These are phyloP conservation scores for Cydia pomonella DNA, from an alignment of 1,140 invertebrate genomes.

Conservation along the genomic window DNA sequence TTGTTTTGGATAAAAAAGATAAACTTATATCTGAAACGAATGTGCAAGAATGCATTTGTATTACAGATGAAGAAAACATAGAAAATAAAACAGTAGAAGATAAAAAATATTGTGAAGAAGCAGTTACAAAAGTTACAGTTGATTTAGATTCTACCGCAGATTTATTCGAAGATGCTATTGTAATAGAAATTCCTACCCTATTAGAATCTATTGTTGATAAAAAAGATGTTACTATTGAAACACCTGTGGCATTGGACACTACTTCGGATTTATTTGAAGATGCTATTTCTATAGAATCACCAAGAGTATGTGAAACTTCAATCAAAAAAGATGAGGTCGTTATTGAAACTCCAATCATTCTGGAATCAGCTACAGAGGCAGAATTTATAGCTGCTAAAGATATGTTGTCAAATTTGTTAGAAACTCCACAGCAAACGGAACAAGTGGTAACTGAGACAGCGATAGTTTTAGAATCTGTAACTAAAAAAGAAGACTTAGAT, in stretches of 20 bases:
- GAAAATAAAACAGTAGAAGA: neutral
- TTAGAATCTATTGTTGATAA: neutral
- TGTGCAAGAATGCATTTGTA: neutral
- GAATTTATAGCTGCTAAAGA: neutral
- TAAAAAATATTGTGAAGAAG: neutral
- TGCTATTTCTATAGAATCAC: neutral
- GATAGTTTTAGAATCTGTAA: neutral
- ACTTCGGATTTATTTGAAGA: slow-evolving; percentile 5
- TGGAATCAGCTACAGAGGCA: neutral
- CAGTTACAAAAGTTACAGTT: neutral
- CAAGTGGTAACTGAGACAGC: neutral
- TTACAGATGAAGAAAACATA: neutral
- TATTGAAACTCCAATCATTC: slow-evolving; percentile 7
- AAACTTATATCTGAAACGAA: neutral
- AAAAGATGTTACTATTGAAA: slow-evolving; percentile 8
- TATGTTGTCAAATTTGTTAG: neutral
- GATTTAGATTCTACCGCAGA: neutral
- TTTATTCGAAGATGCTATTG: slow-evolving; percentile 4
- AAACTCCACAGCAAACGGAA: neutral
- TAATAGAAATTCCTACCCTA: neutral
- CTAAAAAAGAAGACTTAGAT: neutral
- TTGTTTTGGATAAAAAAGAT: neutral
- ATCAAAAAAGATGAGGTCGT: neutral
- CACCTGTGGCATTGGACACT: neutral
- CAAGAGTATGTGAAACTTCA: neutral